Base-by-base conservation (phyloP, 2,797 vertebrate genomes). In the Pogonophryne albipinna region DNA sequence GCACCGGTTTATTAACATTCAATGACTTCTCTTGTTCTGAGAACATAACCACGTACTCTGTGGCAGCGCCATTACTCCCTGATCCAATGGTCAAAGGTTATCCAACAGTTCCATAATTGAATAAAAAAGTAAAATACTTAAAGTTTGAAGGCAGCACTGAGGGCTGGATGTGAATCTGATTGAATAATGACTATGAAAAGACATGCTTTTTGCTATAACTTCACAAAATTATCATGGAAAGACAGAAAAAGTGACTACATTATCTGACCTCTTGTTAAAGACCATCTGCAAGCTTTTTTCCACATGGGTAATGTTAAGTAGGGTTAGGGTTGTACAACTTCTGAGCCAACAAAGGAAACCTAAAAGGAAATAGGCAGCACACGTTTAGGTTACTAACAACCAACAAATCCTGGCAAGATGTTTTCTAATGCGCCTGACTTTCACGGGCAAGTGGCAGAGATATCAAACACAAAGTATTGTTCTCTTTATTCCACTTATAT, bases 1-100 rank as follows among this genome's bases (percentile, higher is more conserved):
- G 84, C 85, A 86, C 82, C 87, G 88, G 91, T 94, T 94, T 93
- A 95, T 95, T 94, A 93, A 94, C 91, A 94, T 94, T 93, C 89
- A 74, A 89, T 88, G 93, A 92, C 86, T 89, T 80, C 69, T 83
- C 77, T 78, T 72, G 86, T 85, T 91, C 69, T 51, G 88, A 89
- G 87, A 93, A 93, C 93, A 93, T 92, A 86, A 90, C 85, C 80
- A 76, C 76, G 87, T 90, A 86, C 91, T 92, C 82, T 89, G 70
- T 62, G 70, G 82, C 76, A 82, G 51, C 10, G 19, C 59, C 62
- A 58, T 74, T 76, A 73, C 67, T 59, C 50, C 80, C 67, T 74
- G 75, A 90, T 88, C 85, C 89, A 77, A 56, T 85, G 83, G 82
- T 84, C 82, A 87, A 85, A 88, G 85, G 80, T 80, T 85, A 66